Conservation (phyloP, 2,797 vertebrate species). For the Prunella strophiata region DNA sequence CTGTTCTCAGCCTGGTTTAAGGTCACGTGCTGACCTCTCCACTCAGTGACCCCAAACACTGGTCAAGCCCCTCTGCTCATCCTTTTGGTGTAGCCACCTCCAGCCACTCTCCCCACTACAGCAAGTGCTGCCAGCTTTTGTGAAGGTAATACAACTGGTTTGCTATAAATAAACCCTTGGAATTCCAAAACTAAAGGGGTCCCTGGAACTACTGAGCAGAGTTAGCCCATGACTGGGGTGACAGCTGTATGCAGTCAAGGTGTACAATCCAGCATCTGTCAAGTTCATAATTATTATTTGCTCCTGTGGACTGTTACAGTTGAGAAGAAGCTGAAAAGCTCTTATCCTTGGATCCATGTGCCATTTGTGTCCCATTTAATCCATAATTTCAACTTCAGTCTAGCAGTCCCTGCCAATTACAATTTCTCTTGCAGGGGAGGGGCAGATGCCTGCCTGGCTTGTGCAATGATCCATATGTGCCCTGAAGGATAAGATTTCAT, state of each 20-base stretch:
- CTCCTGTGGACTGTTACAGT: background rate
- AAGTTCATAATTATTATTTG: background rate
- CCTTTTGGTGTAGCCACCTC: accelerated
- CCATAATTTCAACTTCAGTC: background rate
- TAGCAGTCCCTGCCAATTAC: conserved; percentile 13
- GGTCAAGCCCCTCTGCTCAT: background rate
- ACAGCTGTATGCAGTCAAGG: background rate
- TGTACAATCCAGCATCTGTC: background rate
- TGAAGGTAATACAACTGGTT: background rate
- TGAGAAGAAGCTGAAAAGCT: background rate
- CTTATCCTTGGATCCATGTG: background rate
- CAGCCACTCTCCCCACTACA: background rate
- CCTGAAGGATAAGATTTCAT: conserved; percentile 44
- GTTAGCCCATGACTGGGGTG: background rate
- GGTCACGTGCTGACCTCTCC: accelerated
- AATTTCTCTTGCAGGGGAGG: background rate
- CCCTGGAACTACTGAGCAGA: background rate
- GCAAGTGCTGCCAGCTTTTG: background rate
- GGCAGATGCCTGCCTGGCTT: conserved; percentile 40
- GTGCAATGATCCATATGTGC: conserved; percentile 46
- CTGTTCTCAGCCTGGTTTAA: background rate
- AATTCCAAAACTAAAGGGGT: background rate
- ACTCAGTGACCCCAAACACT: background rate
- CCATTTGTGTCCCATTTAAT: background rate
- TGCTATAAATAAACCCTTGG: background rate